A percentile compares a stretch with the other conserved stretches of the same genome.
phyloP scores from a whole-genome alignment of 1,140 invertebrate species.

The Helicorthomorpha holstii region DNA sequence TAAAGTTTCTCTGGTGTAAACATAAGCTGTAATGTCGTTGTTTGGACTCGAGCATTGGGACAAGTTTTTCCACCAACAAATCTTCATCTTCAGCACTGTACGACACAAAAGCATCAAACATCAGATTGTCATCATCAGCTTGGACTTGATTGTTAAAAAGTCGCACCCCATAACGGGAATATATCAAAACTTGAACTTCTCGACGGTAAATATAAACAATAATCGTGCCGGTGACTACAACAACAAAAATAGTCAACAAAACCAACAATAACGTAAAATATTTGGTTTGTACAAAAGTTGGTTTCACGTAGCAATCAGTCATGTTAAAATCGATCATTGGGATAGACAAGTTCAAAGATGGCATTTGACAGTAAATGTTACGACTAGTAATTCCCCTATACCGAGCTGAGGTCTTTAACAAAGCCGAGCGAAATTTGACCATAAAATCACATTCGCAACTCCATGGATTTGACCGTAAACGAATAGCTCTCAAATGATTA shows the following conservation, averaged over 20 bases:
- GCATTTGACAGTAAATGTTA: not conserved
- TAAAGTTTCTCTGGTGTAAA: slow-evolving; percentile 15
- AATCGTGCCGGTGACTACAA: not conserved
- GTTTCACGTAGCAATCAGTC: not conserved
- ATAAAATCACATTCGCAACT: slow-evolving; percentile 1
- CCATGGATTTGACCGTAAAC: not conserved
- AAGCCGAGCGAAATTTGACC: too few relatives aligned
- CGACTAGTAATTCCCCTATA: not conserved
- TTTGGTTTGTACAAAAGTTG: not conserved
- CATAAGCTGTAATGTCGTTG: not conserved
- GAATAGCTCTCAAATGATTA: not conserved
- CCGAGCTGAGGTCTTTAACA: too few relatives aligned
- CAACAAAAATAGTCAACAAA: not conserved
- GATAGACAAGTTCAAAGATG: not conserved
- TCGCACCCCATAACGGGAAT: not conserved
- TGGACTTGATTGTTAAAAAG: not conserved
- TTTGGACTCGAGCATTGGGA: not conserved
- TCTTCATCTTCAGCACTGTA: slow-evolving; percentile 1
- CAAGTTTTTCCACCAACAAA: not conserved
- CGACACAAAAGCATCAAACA: slow-evolving; percentile 1
- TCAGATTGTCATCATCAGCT: not conserved
- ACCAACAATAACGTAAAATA: not conserved
- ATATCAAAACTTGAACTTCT: not conserved
- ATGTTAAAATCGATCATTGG: not conserved
- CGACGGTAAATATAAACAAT: not conserved